phyloP scores from a whole-genome alignment of 1,140 invertebrate species.

The Lepidostoma basale region DNA sequence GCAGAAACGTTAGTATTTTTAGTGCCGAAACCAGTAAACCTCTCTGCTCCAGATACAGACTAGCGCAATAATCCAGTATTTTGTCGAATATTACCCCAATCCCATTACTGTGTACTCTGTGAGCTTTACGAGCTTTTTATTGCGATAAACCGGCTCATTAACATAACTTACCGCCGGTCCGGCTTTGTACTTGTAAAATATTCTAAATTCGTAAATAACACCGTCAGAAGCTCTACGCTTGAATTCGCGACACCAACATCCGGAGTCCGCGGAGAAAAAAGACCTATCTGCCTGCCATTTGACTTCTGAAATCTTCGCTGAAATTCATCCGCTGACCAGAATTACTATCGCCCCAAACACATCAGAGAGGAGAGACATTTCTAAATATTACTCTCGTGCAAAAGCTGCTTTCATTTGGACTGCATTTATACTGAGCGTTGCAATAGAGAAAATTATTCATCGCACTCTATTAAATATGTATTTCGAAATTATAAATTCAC shows the following conservation, averaged over 20 bases:
- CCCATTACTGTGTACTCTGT: background rate
- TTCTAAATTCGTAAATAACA: slow-evolving; percentile 22
- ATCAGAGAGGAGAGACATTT: too few species aligned
- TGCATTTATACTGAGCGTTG: too few species aligned
- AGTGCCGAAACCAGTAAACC: too few species aligned
- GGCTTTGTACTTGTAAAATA: slow-evolving; percentile 2
- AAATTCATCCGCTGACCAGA: too few species aligned
- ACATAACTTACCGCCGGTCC: background rate
- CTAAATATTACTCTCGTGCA: too few species aligned
- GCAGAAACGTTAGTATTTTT: too few species aligned
- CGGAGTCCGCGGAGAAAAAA: slow-evolving; percentile 3
- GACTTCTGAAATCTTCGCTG: background rate
- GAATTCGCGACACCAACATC: slow-evolving; percentile 17
- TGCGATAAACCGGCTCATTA: slow-evolving; percentile 21
- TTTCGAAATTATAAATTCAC: too few species aligned
- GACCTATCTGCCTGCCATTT: background rate
- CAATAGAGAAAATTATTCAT: too few species aligned
- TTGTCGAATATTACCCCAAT: background rate
- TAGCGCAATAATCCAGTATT: background rate
- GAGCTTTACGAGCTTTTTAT: slow-evolving; percentile 7
- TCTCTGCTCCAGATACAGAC: too few species aligned
- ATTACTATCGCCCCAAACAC: too few species aligned
- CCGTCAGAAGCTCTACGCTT: slow-evolving; percentile 6
- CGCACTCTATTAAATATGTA: too few species aligned
- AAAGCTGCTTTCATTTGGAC: too few species aligned